Base-by-base conservation (phyloP, 2,113 vertebrate genomes). In the Herpetotheres cachinnans region DNA sequence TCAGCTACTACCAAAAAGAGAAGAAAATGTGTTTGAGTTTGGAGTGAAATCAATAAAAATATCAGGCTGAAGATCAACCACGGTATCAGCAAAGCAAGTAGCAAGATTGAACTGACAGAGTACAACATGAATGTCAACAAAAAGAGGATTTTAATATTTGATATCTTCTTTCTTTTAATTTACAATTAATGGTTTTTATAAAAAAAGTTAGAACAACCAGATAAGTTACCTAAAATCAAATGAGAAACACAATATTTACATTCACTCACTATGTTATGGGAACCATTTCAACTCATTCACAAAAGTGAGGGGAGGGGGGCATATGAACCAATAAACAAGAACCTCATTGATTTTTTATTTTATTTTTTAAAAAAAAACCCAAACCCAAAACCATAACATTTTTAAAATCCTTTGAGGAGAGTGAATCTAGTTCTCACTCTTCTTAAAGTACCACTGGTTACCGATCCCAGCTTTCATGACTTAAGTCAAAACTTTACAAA, bases 241-340 rank as follows among this genome's bases (percentile, higher is more conserved):
- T 12, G 76, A 32, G 38, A 84, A 81, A 54, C 22, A 44, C 29
- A 62, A 25, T 10, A 32, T 46, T 67, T 54, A 38, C 38, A 46
- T 74, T n/a, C 27, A 27, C 26, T 42, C 27, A 61, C n/a, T 86
- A 19, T 19, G 7, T 22, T 72, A 29, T 2, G 22, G 10, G 38
- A 56, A 34, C 18, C 2, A 29, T 62, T 79, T 86, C 54, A 73
- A 34, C 11, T 67, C 30, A 36, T 56, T 62, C 32, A 79, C 49
- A 79, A 56, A 69, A 16, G 34, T 26, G 0, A 0, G 21, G 15
- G 25, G 10, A 21, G 21, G 9, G 17, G 7, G 4, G 4, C 26
- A 36, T 36, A 18, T 12, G 6, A 83, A 40, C 16, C 15, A 20
- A 26, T 22, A n/a, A 73, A 79, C 4, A 91, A 76, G 13, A 7